Base-by-base conservation (phyloP, 2,888 invertebrate species). In the Drepana falcataria region DNA sequence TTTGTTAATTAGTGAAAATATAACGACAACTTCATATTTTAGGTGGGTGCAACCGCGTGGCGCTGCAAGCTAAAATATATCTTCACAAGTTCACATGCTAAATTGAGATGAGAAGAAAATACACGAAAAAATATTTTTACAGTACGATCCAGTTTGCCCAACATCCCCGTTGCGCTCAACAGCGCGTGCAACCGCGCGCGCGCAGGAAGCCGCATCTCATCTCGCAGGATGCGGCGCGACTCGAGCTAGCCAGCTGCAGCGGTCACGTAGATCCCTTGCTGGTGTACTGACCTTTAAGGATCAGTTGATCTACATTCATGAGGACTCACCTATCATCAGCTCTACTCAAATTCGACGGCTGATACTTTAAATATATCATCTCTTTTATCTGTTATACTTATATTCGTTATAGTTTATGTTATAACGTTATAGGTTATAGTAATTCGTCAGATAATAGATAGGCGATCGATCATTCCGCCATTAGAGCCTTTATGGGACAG, bases 121-220 rank as follows among this genome's bases (percentile, higher is more conserved):
- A 9, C 35, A 35, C 34, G 51, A 21, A 47, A n/a, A 41, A 52
- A 7, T 48, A 34, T 21, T 9, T 48, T 52, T 53, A 41, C 21
- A 6, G 1, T 0, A 6, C 0, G 40, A 47, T 48, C 51, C 44
- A 54, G 35, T 55, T 56, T 2, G 2, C 62, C 74, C 76, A 61
- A 37, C 4, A 37, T 5, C 69, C 75, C 82, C 73, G 90, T 88
- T 73, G 87, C 85, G 90, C 91, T 91, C 82, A 76, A 65, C 83
- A 68, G 87, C 83, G 90, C 90, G 83, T 91, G 91, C 90, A 91
- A 90, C 90, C 91, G 80, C 87, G 82, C 75, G 65, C 60, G 73
- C 85, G 85, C 87, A 90, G 91, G 90, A 91, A 87, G 84, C 83
- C 70, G 80, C 88, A 85, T 90, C 90, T 91, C 90, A 83, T 89